Conservation (phyloP, 2,113 vertebrate species). For the Nothocercus nigrocapillus region DNA sequence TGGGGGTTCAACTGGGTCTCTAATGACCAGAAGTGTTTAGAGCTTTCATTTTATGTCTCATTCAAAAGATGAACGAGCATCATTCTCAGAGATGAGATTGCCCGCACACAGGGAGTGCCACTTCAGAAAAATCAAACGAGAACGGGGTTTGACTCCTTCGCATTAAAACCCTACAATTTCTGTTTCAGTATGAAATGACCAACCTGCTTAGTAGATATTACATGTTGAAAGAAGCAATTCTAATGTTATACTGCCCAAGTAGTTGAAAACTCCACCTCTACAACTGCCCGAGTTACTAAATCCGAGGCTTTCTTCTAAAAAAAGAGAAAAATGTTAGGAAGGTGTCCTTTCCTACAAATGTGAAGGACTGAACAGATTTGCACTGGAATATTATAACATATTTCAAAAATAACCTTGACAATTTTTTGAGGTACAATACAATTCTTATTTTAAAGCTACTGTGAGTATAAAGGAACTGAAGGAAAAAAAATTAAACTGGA, state of each 20-base stretch:
- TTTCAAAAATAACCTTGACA: slow-evolving; percentile 26
- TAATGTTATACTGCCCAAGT: not conserved
- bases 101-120: not conserved
- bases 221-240: slow-evolving; percentile 41
- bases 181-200: slow-evolving; percentile 23
- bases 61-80: slow-evolving; percentile 52
- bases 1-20: slow-evolving; percentile 4
- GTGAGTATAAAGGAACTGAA: not conserved
- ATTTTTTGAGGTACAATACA: not conserved
- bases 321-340: slow-evolving; percentile 20
- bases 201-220: slow-evolving; percentile 51
- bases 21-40: slow-evolving; percentile 44
- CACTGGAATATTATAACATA: not conserved
- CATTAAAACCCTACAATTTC: not conserved
- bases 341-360: slow-evolving; percentile 9
- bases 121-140: slow-evolving; percentile 9
- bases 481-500: not conserved
- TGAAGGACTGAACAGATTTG: slow-evolving; percentile 30
- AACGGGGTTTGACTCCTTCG: slow-evolving; percentile 30
- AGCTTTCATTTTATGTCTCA: slow-evolving; percentile 33
- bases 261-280: slow-evolving; percentile 30
- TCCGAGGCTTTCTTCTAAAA: slow-evolving; percentile 9
- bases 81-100: slow-evolving; percentile 38
- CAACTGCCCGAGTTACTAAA: slow-evolving; percentile 21
- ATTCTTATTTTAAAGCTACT: slow-evolving; percentile 10